Conservation (phyloP, 2,797 vertebrate genomes). For the Lithobates sylvaticus region DNA sequence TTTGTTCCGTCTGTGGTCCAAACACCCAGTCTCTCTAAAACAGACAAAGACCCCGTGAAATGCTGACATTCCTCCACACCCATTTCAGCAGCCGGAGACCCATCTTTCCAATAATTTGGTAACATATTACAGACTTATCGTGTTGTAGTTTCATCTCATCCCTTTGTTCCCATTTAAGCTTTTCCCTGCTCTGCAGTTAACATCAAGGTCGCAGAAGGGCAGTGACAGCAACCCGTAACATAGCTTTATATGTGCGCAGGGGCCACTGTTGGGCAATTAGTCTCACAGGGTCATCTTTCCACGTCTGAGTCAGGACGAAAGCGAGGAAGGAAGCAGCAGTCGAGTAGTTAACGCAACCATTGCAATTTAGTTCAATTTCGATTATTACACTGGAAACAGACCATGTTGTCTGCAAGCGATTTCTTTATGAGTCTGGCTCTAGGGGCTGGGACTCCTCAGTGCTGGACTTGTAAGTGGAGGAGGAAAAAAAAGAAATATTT, state of each 20-base stretch:
- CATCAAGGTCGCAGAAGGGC: conserved; percentile 37
- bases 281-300: conserved; percentile 36
- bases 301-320: conserved; percentile 62
- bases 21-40: neutral
- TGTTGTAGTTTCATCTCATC: conserved; percentile 24
- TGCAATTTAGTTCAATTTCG: conserved; percentile 85
- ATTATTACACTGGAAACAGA: conserved; percentile 87
- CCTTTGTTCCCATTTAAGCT: neutral
- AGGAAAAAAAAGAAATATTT: conserved; percentile 75
- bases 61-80: neutral
- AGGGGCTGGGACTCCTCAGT: conserved; percentile 82
- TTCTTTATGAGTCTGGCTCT: conserved; percentile 86
- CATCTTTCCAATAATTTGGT: neutral
- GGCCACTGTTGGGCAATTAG: conserved; percentile 7
- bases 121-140: conserved; percentile 5
- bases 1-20: neutral
- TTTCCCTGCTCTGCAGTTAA: conserved; percentile 3
- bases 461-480: conserved; percentile 73
- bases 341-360: conserved; percentile 83
- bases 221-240: conserved; percentile 5
- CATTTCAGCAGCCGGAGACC: conserved; percentile 3
- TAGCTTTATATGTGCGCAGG: neutral
- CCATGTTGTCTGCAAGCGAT: conserved; percentile 85
- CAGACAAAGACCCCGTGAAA: neutral
- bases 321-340: conserved; percentile 73